Evolutionary conservation across 53 echinoderm and acorn worm genomes (phyloP), one percentile per base, ranked within the genome.

Genomic region (Stichopus horrens): DNA sequence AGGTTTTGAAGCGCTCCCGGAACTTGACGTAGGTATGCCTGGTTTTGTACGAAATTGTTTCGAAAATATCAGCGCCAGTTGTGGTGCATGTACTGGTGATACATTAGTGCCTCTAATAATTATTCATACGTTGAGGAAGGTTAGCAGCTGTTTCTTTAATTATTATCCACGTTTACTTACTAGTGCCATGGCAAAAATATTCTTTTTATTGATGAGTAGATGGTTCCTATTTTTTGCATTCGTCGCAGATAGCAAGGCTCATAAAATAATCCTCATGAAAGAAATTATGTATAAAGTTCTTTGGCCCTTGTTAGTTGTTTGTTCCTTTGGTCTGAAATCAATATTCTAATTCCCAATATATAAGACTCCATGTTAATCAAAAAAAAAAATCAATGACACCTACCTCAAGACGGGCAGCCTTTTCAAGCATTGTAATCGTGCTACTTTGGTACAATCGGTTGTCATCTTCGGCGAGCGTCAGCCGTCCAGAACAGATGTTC

Each of bases 121-220:
- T 51, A 77, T 77, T 77, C 77, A 77, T 77, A 77, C 77, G 77
- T 77, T 77, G 52, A 37, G 37, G 37, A 37, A 37, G 52, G 77
- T 52, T 77, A 18, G 51, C 6, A 77, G 77, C 77, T 77, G 52
- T 77, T 77, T 52, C 77, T 22, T 77, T 77, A 77, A 77, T 5
- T 77, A 77, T 77, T 77, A 22, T 77, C 52, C 77, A 77, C 5
- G 77, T 77, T 7, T 9, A 23, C 77, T 77, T 52, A 77, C 77
- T 37, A 77, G 77, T 21, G 23, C 77, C 77, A 77, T 77, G 52
- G 77, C 1, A 52, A 52, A 22, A 77, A 37, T 18, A 77, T 5
- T 77, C 6, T 52, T 6, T 77, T 77, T 23, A 11, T 77, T 77
- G 0, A 37, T 77, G 77, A 5, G 77, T 52, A 77, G 77, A 76